A percentile compares a stretch with the other conserved stretches of the same genome.
Evolutionary conservation across 2,797 vertebrate species (phyloP).

Genomic region (Xyrichtys novacula): DNA sequence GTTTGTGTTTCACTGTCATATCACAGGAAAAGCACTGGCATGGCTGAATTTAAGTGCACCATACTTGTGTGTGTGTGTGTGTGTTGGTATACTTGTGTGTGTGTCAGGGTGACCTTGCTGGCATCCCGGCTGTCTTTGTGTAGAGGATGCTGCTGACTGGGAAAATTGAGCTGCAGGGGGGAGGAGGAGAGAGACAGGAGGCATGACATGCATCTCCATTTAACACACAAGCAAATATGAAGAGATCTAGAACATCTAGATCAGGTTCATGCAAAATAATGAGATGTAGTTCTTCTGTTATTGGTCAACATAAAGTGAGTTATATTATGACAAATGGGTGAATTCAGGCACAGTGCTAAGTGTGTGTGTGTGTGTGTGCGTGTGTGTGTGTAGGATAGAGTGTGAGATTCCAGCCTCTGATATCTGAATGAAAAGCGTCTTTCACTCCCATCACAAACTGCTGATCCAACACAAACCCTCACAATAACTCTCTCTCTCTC

Average conservation of each 20-base stretch:
- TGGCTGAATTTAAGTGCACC: background rate
- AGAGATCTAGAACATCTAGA: no score
- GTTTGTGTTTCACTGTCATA: slow-evolving; percentile 7
- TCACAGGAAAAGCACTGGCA: background rate
- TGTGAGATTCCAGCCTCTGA: slow-evolving; percentile 54
- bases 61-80: slow-evolving; percentile 12
- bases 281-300: no score
- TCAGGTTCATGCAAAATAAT: background rate
- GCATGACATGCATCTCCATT: slow-evolving; percentile 22
- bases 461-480: slow-evolving; percentile 12
- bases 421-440: slow-evolving; percentile 63
- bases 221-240: background rate
- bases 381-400: background rate
- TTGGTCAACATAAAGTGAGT: no score
- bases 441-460: slow-evolving; percentile 60
- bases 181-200: slow-evolving; percentile 7
- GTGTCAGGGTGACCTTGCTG: slow-evolving; percentile 69
- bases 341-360: slow-evolving; percentile 6
- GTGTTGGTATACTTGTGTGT: slow-evolving; percentile 8
- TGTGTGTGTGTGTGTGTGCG: background rate
- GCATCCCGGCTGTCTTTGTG: slow-evolving; percentile 34
- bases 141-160: slow-evolving; percentile 77
- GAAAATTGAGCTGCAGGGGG: slow-evolving; percentile 41
- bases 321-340: background rate
- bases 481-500: slow-evolving; percentile 34